These are phyloP conservation scores for Channa argus DNA, from an alignment of 2,113 vertebrate genomes.

Conservation along the genomic window DNA sequence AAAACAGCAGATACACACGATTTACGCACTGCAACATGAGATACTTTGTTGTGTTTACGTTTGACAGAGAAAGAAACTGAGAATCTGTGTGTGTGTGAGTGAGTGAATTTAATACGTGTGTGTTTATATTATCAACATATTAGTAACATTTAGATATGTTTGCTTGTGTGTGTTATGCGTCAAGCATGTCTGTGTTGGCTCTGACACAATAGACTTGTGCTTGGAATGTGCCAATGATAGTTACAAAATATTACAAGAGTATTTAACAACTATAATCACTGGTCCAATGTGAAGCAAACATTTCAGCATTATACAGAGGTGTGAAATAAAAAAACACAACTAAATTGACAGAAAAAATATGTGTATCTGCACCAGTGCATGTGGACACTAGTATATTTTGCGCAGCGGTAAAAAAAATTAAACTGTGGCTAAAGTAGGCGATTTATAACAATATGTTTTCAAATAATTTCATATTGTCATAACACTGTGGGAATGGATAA, in stretches of 20 bases:
- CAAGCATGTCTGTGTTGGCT: constrained; percentile 30
- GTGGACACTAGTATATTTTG: constrained; percentile 13
- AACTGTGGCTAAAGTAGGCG: no score
- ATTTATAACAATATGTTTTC: background rate
- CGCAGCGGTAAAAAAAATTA: constrained; percentile 10
- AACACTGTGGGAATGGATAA: background rate
- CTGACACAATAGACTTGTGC: constrained; percentile 6
- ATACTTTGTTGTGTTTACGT: background rate
- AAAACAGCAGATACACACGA: constrained; percentile 53
- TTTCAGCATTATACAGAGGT: background rate
- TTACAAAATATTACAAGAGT: background rate
- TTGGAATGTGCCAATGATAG: background rate
- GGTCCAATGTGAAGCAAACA: background rate
- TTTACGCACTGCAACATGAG: constrained; percentile 46
- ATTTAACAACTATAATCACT: background rate
- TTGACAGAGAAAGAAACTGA: background rate
- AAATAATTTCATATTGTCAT: background rate
- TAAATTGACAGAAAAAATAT: background rate
- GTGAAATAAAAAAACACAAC: background rate
- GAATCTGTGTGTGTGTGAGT: background rate
- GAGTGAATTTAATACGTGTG: background rate
- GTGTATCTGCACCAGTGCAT: background rate
- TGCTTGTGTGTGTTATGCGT: constrained; percentile 12
- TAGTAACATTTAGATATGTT: background rate
- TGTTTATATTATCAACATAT: no score